phyloP scores from a whole-genome alignment of 2,797 vertebrate genomes.

The Rallus crepitans region DNA sequence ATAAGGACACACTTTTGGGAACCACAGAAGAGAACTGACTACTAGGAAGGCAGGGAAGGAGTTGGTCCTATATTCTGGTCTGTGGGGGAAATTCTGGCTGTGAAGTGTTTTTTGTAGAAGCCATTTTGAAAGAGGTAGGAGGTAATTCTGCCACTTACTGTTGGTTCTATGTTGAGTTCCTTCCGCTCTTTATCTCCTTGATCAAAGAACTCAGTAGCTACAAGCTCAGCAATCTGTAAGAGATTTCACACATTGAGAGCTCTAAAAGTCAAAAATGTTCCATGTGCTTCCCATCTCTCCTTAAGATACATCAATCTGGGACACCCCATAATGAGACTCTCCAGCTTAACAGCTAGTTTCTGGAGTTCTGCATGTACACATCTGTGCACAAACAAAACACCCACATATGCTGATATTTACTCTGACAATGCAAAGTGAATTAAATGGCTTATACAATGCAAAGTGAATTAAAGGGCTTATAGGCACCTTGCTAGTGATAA shows the following conservation, averaged over 20 bases:
- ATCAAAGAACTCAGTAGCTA: constrained; percentile 96
- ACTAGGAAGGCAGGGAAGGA: neutral
- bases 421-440: neutral
- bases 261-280: neutral
- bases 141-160: constrained; percentile 81
- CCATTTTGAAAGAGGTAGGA: neutral
- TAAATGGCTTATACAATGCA: neutral
- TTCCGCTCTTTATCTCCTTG: constrained; percentile 95
- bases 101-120: neutral
- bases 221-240: constrained; percentile 93
- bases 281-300: neutral
- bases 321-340: neutral
- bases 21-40: neutral
- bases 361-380: neutral
- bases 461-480: neutral
- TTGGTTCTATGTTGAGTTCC: constrained; percentile 96
- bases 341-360: neutral
- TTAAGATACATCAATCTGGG: neutral
- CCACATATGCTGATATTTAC: neutral
- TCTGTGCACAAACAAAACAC: neutral
- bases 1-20: neutral
- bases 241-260: neutral
- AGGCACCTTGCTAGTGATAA: neutral
- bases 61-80: neutral
- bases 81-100: neutral